Base-by-base conservation (phyloP, 2,797 vertebrate species). In the Urosaurus nigricauda region DNA sequence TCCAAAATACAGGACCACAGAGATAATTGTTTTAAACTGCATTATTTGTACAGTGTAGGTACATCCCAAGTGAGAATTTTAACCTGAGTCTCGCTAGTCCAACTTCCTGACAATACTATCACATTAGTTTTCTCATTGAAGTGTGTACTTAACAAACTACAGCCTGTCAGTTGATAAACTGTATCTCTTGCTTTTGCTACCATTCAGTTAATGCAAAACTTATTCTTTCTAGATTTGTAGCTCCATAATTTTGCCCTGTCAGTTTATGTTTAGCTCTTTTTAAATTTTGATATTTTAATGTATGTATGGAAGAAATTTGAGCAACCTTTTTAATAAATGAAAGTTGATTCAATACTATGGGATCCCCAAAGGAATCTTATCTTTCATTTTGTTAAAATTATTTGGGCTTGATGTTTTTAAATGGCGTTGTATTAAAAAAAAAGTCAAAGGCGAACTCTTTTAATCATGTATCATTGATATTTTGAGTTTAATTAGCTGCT, bases 401-500 rank as follows among this genome's bases (percentile, higher is more conserved):
- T 60, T 47, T 63, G 17, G 32, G 37, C 5, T 32, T 16, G n/a
- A 1, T 56, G 24, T 7, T 71, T 73, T 88, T 88, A 71, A 51
- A 87, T 58, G 89, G 14, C 24, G 19, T 35, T 87, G 53, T n/a
- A 85, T 43, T 43, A 3, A 43, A 43, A 63, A 71, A 32, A 92
- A 92, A 95, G 91, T 63, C 92, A 93, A 91, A 95, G 78, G 89
- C 88, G 12, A 58, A n/a, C 87, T 90, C 89, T 90, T 14, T 85
- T 90, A 47, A 90, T 82, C 80, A 86, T 93, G 9, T 14, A 51
- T 94, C 83, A 93, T 40, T 29, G 16, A 89, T 88, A 83, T 17
- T 85, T 24, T 90, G 88, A 94, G 93, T 95, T 94, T 92, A 82
- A 91, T 90, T 91, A 89, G 53, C 12, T 93, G 88, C 53, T 89